Base-by-base conservation (phyloP, 2,888 invertebrate genomes). In the Leucophora obtusa region DNA sequence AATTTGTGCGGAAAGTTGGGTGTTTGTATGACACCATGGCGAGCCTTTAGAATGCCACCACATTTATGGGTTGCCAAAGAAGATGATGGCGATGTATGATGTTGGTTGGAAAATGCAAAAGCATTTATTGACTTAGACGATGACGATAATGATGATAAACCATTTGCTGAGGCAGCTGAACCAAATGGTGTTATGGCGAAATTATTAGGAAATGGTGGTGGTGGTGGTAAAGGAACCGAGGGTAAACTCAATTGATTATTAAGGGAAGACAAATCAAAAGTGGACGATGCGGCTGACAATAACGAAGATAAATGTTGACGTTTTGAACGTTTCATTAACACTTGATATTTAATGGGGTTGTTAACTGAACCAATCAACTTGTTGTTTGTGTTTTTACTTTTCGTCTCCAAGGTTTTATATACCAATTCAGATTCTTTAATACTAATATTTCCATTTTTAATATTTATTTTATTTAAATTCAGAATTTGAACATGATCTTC, bases 1-100 rank as follows among this genome's bases (percentile, higher is more conserved):
- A 97, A 97, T 24, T 94, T 92, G 77, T 92, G 91, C 0, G 97
- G 97, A 87, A 97, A 97, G 87, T 94, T 94, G 0, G 97, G 97
- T 14, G 96, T 96, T 82, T 94, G 93, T 62, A 97, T 93, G 69
- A 94, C 91, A 50, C 97, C 96, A 58, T 93, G 92, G 5, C 93
- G 92, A 7, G 92, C 92, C 56, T 92, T 93, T 59, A 94, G 90
- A 18, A 92, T 91, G 11, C 94, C 94, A 1, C 95, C 95, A 86
- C 96, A 96, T 54, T 82, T 74, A 11, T 83, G 56, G 10, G 63
- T 51, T 2, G 82, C 54, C 14, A 83, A 21, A 10, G 66, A 35
- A 18, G 76, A 43, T 33, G 79, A 53, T 14, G 75, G 43, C 11
- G 83, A 63, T 65, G 74, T 59, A 56, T 62, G 65, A 18, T 72